Evolutionary conservation across 2,113 vertebrate species (phyloP).

Genomic region (Tachuris rubrigastra): DNA sequence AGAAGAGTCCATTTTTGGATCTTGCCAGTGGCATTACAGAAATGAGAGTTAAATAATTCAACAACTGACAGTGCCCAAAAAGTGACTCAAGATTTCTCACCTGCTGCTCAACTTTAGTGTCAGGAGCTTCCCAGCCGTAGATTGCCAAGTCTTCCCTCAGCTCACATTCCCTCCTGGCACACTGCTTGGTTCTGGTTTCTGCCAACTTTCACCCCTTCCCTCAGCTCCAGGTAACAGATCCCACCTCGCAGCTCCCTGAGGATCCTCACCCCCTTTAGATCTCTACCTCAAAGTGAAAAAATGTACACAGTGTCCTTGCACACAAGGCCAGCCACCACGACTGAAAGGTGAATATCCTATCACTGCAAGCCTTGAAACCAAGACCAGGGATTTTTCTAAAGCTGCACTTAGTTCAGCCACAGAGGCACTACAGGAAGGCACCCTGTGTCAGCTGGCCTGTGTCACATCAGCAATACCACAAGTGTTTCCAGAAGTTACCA

Average conservation of each 20-base stretch:
- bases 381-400: background rate
- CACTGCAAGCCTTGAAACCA: background rate
- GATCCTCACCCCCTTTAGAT: background rate
- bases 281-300: background rate
- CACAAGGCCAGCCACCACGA: rapidly evolving
- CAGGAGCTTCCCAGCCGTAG: background rate
- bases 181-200: background rate
- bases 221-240: background rate
- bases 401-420: background rate
- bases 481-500: background rate
- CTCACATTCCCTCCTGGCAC: background rate
- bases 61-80: background rate
- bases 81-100: background rate
- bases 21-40: background rate
- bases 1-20: background rate
- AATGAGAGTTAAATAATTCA: background rate
- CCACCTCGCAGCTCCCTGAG: background rate
- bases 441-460: background rate
- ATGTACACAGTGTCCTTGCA: rapidly evolving
- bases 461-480: background rate
- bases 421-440: background rate
- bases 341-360: background rate
- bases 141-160: background rate
- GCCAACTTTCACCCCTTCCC: background rate
- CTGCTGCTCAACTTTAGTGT: background rate